These are phyloP conservation scores for Nyleta sp. DNA, from an alignment of 2,888 invertebrate species.

Conservation along the genomic window DNA sequence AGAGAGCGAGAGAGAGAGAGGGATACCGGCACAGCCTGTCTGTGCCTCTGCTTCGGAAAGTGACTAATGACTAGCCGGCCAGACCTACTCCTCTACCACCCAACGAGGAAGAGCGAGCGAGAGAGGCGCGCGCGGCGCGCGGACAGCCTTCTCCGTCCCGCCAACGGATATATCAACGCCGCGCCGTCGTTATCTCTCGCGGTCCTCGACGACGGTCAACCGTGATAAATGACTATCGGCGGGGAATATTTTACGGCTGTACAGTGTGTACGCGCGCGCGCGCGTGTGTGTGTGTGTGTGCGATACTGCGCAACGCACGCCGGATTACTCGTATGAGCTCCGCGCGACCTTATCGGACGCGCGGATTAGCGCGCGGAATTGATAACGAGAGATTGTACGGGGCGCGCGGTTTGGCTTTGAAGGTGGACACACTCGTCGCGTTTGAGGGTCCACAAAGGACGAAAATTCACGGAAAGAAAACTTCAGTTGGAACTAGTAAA, in stretches of 20 bases:
- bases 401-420: too few species aligned
- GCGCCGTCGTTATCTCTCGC: conserved; percentile 66
- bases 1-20: conserved; percentile 68
- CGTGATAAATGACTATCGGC: conserved; percentile 79
- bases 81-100: conserved; percentile 78
- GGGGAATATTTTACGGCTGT: conserved; percentile 66
- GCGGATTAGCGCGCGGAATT: conserved; percentile 69
- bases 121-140: conserved; percentile 14
- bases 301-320: conserved; percentile 66
- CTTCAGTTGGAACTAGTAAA: too few species aligned
- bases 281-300: conserved; percentile 44
- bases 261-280: conserved; percentile 17
- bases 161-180: conserved; percentile 63
- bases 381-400: neutral
- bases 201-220: conserved; percentile 73
- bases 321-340: conserved; percentile 66
- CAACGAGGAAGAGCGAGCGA: conserved; percentile 72
- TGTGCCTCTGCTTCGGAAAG: conserved; percentile 82
- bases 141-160: conserved; percentile 70
- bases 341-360: conserved; percentile 72
- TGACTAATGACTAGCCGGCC: conserved; percentile 82
- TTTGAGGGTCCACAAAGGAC: too few species aligned
- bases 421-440: too few species aligned
- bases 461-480: too few species aligned
- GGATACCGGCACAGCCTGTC: conserved; percentile 79